These are phyloP conservation scores for Neolamprologus hecqui DNA, from an alignment of 2,113 vertebrate genomes.

Conservation along the genomic window DNA sequence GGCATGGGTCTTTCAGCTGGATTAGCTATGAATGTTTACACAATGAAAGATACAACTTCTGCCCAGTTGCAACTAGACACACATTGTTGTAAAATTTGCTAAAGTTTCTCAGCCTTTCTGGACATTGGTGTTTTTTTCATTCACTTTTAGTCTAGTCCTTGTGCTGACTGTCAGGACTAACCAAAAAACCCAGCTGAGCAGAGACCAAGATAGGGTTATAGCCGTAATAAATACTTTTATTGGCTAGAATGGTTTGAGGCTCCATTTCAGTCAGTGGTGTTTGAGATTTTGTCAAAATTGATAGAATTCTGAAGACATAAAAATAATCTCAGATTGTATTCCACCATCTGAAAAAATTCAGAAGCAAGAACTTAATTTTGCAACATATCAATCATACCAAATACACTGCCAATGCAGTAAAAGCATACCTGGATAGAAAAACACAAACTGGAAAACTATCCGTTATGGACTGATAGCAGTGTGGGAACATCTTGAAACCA, in stretches of 20 bases:
- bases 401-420: neutral
- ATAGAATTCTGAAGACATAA: neutral
- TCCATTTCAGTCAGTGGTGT: neutral
- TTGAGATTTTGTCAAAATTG: neutral
- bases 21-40: neutral
- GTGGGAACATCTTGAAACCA: neutral
- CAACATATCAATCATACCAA: neutral
- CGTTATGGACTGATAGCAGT: neutral
- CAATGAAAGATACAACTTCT: neutral
- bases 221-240: neutral
- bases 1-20: neutral
- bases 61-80: neutral
- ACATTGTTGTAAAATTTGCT: neutral
- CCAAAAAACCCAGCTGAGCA: neutral
- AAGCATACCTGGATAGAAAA: neutral
- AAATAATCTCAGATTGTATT: neutral
- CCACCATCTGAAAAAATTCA: neutral
- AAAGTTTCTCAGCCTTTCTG: neutral
- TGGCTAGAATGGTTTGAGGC: neutral
- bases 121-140: neutral
- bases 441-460: neutral
- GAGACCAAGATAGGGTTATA: neutral
- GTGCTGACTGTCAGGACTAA: neutral
- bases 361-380: neutral
- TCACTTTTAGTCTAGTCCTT: neutral